phyloP scores from a whole-genome alignment of 2,797 vertebrate species.

The Lepus townsendii region DNA sequence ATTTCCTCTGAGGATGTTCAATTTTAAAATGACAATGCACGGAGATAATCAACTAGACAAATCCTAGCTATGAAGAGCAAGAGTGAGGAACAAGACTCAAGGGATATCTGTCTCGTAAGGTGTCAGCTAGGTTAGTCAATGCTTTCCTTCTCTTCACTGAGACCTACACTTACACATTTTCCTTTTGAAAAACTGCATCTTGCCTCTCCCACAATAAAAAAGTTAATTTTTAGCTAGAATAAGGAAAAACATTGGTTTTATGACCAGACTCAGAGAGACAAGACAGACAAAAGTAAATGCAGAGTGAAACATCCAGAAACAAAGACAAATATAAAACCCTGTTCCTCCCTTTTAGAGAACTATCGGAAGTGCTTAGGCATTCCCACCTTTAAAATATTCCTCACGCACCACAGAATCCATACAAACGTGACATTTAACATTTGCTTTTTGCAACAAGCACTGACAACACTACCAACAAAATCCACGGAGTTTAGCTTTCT shows the following conservation, averaged over 20 bases:
- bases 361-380: not conserved
- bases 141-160: not conserved
- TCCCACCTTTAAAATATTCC: constrained; percentile 25
- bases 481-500: not conserved
- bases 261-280: not conserved
- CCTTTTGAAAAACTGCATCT: constrained; percentile 31
- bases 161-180: constrained; percentile 3
- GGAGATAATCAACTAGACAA: not conserved
- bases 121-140: not conserved
- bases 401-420: constrained; percentile 24
- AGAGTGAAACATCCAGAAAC: not conserved
- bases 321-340: constrained; percentile 46
- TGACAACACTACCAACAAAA: constrained; percentile 23
- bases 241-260: constrained; percentile 25
- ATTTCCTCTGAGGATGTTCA: not conserved
- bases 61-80: not conserved
- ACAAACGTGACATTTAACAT: constrained; percentile 33
- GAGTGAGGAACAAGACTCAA: not conserved
- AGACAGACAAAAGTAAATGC: constrained; percentile 7
- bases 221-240: constrained; percentile 5
- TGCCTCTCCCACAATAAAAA: not conserved
- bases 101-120: not conserved
- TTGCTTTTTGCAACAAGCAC: constrained; percentile 13
- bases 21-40: constrained; percentile 28
- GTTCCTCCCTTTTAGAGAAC: not conserved